Conservation (phyloP, 1,140 invertebrate species). For the Drosophila pandora region DNA sequence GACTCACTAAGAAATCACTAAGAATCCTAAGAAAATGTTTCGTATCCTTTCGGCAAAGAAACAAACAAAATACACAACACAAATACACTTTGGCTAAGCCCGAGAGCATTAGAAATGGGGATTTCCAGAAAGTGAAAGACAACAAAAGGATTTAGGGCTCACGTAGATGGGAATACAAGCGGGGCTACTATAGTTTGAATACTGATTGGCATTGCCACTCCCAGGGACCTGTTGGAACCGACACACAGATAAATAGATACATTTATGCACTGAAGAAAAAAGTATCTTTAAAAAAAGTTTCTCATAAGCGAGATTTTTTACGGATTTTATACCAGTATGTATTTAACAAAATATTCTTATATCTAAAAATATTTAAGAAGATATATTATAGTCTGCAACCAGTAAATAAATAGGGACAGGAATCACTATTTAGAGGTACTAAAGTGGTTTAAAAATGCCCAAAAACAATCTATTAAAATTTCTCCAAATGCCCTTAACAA, state of each 20-base stretch:
- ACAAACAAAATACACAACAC: conserved; percentile 40
- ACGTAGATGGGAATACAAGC: conserved; percentile 14
- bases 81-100: conserved; percentile 54
- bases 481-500: background rate
- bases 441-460: background rate
- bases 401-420: no score
- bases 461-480: background rate
- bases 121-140: conserved; percentile 46
- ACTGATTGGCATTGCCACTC: conserved; percentile 25
- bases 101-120: conserved; percentile 44
- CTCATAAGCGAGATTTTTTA: no score
- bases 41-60: conserved; percentile 27
- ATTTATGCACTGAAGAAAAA: background rate
- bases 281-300: background rate
- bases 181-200: conserved; percentile 15
- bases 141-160: conserved; percentile 47
- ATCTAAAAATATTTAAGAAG: no score
- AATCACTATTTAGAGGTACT: no score
- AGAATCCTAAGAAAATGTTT: conserved; percentile 5
- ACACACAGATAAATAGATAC: background rate
- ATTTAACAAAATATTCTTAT: no score
- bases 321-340: no score
- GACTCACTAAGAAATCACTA: background rate
- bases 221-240: conserved; percentile 58
- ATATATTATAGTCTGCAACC: no score